phyloP scores from a whole-genome alignment of 1,140 invertebrate genomes.

The Charaxes varanes region DNA sequence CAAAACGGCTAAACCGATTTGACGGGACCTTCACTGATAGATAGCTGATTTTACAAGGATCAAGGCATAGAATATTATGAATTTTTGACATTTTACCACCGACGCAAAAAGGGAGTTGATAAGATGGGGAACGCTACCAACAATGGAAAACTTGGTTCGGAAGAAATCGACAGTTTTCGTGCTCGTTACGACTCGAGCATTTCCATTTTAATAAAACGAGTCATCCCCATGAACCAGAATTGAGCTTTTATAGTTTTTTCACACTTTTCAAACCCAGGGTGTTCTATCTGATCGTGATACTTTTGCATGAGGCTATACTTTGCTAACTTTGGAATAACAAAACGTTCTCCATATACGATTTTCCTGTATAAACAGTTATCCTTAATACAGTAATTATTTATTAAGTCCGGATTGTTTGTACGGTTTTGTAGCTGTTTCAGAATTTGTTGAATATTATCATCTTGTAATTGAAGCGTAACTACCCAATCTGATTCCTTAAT shows the following conservation, averaged over 20 bases:
- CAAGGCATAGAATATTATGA: too few species aligned
- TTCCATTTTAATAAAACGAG: constrained; percentile 26
- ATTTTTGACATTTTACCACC: too few species aligned
- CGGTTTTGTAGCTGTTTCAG: not conserved
- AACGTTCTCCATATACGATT: constrained; percentile 24
- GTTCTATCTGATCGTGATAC: constrained; percentile 25
- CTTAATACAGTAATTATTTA: not conserved
- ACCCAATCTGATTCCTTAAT: constrained; percentile 19
- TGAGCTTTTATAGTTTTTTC: constrained; percentile 22
- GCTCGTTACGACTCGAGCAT: too few species aligned
- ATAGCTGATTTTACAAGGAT: too few species aligned
- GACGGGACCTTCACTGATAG: too few species aligned
- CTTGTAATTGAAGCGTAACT: constrained; percentile 18
- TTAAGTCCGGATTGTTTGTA: not conserved
- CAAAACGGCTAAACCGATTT: too few species aligned
- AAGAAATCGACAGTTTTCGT: too few species aligned
- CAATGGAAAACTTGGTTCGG: too few species aligned
- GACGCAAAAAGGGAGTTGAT: too few species aligned
- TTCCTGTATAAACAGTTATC: constrained; percentile 17
- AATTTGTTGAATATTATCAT: constrained; percentile 16
- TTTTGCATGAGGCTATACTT: constrained; percentile 27
- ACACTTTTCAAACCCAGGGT: constrained; percentile 20
- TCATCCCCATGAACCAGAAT: constrained; percentile 30
- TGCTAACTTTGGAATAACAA: constrained; percentile 27
- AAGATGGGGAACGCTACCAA: too few species aligned